Conservation (phyloP, 2,113 vertebrate species). For the Neofelis nebulosa region DNA sequence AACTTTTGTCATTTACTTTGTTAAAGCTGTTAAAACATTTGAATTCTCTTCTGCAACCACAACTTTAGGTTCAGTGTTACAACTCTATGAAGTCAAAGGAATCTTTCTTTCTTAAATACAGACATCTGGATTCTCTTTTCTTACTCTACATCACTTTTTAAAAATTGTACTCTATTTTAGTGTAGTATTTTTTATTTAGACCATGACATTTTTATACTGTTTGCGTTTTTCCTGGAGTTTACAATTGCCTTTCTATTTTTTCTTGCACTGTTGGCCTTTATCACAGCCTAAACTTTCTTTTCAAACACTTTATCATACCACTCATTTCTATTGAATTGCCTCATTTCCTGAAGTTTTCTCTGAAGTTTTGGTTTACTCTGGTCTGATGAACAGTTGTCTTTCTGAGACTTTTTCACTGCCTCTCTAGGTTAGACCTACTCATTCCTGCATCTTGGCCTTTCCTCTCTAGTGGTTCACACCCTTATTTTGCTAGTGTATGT, state of each 20-base stretch:
- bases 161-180: neutral
- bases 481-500: neutral
- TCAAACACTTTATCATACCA: neutral
- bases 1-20: neutral
- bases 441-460: neutral
- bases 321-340: neutral
- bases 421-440: neutral
- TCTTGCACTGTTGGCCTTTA: neutral
- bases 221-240: slow-evolving; percentile 50
- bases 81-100: neutral
- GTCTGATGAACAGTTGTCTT: neutral
- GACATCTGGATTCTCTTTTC: neutral
- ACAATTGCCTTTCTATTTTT: slow-evolving; percentile 43
- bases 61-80: neutral
- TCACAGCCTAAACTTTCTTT: neutral
- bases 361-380: neutral
- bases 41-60: neutral
- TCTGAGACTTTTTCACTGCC: neutral
- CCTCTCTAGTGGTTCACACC: neutral
- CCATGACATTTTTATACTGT: neutral
- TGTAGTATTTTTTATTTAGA: neutral
- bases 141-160: neutral
- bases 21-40: neutral
- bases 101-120: neutral
- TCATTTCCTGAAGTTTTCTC: neutral